phyloP scores from a whole-genome alignment of 2,888 invertebrate genomes.

The Poecilobothrus nobilitatus region DNA sequence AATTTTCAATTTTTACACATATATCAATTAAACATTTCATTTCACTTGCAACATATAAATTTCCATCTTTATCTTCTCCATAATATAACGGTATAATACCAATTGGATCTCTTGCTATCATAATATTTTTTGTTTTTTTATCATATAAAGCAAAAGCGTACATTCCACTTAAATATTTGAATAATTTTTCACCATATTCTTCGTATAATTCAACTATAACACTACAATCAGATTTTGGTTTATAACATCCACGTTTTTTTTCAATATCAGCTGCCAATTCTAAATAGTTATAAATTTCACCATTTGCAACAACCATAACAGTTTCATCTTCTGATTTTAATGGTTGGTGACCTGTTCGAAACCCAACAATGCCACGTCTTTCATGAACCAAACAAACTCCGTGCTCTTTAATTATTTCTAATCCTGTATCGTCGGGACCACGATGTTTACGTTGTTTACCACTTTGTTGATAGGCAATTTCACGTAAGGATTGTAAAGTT shows the following conservation, averaged over 20 bases:
- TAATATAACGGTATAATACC: slow-evolving; percentile 44
- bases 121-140: slow-evolving; percentile 31
- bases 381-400: slow-evolving; percentile 40
- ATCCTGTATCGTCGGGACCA: slow-evolving; percentile 41
- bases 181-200: slow-evolving; percentile 33
- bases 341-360: slow-evolving; percentile 39
- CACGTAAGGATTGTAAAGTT: slow-evolving; percentile 31
- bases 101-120: slow-evolving; percentile 41
- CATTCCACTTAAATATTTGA: slow-evolving; percentile 41
- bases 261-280: slow-evolving; percentile 37
- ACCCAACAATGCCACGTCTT: slow-evolving; percentile 37
- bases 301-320: slow-evolving; percentile 39
- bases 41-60: slow-evolving; percentile 42
- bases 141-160: slow-evolving; percentile 41
- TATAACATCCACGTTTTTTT: slow-evolving; percentile 32
- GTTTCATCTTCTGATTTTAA: slow-evolving; percentile 33
- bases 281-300: slow-evolving; percentile 42
- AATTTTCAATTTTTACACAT: slow-evolving; percentile 34
- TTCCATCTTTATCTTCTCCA: slow-evolving; percentile 37
- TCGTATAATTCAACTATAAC: slow-evolving; percentile 41
- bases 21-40: slow-evolving; percentile 40
- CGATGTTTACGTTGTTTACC: slow-evolving; percentile 37
- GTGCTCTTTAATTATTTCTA: slow-evolving; percentile 31
- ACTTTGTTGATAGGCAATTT: slow-evolving; percentile 40
- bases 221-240: slow-evolving; percentile 41